Percentiles rank a stretch among this genome's conserved stretches.
These are phyloP conservation scores for Phalacrocorax aristotelis DNA, from an alignment of 2,113 vertebrate genomes.

Conservation along the genomic window DNA sequence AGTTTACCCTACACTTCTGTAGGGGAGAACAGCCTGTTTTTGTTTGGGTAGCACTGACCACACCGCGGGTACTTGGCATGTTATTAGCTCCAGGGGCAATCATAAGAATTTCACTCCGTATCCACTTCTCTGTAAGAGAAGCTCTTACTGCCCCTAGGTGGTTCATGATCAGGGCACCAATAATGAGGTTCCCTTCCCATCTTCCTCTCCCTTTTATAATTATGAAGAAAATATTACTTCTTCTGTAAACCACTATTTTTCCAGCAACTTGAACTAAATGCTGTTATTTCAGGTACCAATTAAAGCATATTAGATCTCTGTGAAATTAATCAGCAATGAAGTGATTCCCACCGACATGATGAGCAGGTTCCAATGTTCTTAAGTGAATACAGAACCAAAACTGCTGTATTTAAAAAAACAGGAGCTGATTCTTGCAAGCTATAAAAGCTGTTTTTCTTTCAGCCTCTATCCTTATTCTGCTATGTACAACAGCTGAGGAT, in stretches of 20 bases:
- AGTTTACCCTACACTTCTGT: not conserved
- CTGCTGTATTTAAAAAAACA: not conserved
- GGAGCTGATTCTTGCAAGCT: not conserved
- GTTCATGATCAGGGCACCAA: not conserved
- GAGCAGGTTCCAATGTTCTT: not conserved
- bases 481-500: not conserved
- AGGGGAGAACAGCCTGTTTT: not conserved
- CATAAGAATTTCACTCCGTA: not conserved
- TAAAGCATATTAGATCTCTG: not conserved
- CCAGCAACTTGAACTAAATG: not conserved
- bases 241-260: not conserved
- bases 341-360: not conserved
- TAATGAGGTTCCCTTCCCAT: not conserved
- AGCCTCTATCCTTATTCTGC: not conserved
- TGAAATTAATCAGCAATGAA: not conserved
- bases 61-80: not conserved
- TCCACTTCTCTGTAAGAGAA: not conserved
- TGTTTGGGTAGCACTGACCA: not conserved
- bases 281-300: not conserved
- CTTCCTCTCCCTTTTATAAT: not conserved
- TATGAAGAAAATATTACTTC: not conserved
- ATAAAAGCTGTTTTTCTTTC: not conserved
- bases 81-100: not conserved
- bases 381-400: not conserved
- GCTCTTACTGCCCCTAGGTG: not conserved